phyloP scores from a whole-genome alignment of 1,140 invertebrate species.

The Panagrolaimus sp. region DNA sequence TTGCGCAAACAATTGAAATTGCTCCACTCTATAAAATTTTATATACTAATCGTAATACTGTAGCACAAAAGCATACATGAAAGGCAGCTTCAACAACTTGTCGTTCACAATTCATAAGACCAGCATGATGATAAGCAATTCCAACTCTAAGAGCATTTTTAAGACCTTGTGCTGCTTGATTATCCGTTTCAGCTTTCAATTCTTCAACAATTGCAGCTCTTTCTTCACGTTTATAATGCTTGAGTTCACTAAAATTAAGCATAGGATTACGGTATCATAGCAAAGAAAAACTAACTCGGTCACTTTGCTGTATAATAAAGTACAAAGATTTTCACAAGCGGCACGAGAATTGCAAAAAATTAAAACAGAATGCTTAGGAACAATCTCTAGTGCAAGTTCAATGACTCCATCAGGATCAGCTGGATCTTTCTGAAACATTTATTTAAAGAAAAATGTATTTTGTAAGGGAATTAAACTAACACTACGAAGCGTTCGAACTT shows the following conservation, averaged over 20 bases:
- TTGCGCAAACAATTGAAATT: conserved; percentile 83
- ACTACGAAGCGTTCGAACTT: background rate
- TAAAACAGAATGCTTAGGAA: conserved; percentile 77
- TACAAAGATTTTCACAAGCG: conserved; percentile 80
- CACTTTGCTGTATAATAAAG: conserved; percentile 32
- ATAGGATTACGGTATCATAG: background rate
- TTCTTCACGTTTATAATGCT: conserved; percentile 25
- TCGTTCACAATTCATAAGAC: conserved; percentile 64
- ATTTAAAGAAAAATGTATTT: background rate
- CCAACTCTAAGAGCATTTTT: conserved; percentile 70
- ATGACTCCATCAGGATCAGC: conserved; percentile 47
- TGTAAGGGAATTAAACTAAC: background rate
- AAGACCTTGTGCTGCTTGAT: conserved; percentile 58
- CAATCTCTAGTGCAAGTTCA: conserved; percentile 73
- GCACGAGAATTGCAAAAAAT: conserved; percentile 86
- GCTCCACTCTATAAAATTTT: conserved; percentile 63
- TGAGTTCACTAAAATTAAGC: conserved; percentile 25
- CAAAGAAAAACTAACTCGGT: conserved; percentile 41
- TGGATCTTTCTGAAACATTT: background rate
- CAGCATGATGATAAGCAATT: conserved; percentile 79
- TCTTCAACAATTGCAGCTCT: conserved; percentile 28
- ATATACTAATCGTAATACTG: background rate
- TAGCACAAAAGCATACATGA: background rate
- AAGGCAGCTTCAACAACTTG: conserved; percentile 13
- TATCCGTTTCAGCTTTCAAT: conserved; percentile 63